Base-by-base conservation (phyloP, 1,140 invertebrate species). In the Philopotamus ludificatus region DNA sequence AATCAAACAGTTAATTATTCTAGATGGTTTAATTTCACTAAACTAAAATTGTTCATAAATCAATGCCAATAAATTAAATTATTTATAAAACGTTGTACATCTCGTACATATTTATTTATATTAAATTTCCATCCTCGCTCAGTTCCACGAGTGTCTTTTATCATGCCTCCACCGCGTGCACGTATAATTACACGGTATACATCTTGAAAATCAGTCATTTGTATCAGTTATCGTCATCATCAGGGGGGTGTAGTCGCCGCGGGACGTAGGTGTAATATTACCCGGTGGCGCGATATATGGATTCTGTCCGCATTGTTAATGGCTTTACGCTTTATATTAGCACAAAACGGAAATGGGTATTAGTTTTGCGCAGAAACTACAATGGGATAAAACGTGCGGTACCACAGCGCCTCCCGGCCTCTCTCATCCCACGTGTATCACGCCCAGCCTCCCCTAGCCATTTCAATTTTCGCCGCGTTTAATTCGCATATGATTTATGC, bases 261-360 rank as follows among this genome's bases (percentile, higher is more conserved):
- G 66, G 66, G 57, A 61, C 45, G 28, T 49, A 58, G 47, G 49
- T 49, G 61, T 55, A 58, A 58, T 53, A 66, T 60, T 50, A 60
- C 57, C 60, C 60, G 47, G 53, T 62, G 26, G 53, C 51, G 49
- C 34, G 54, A 68, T 68, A 65, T 65, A 68, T 65, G 67, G 67
- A 53, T 65, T 58, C 67, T 68, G 67, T 62, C 63, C 67, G 63
- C 54, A 65, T 68, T 68, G 67, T 68, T 68, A 68, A 68, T 68
- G 67, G 63, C 58, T 62, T 65, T 62, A 68, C 51, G 67, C 63
- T 65, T 62, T 68, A 68, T 68, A 68, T 68, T 68, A 68, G 67
- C 58, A 45, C 63, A 51, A 65, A 68, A 68, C 61, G 67, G 62
- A 65, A 65, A 68, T 65, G 58, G 63, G 50, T 68, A 68, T 68